Evolutionary conservation across 2,888 invertebrate species (phyloP).

Genomic region (Balanococcus diminutus): DNA sequence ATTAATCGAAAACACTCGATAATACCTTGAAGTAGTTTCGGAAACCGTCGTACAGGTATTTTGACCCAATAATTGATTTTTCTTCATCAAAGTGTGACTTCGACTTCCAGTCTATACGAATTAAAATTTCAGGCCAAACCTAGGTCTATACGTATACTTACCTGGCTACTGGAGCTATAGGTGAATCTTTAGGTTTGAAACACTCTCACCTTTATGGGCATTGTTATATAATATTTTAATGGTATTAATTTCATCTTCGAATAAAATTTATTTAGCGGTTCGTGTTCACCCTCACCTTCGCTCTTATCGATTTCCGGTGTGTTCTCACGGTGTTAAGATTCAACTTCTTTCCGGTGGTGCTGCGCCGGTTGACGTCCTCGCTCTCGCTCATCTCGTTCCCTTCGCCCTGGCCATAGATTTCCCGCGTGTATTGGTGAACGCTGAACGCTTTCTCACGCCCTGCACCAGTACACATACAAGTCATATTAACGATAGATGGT

Average conservation of each 20-base stretch:
- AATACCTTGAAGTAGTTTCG: background rate
- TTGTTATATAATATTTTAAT: constrained; percentile 38
- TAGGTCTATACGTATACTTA: background rate
- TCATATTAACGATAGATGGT: constrained; percentile 45
- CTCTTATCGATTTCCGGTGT: constrained; percentile 47
- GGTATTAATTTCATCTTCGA: constrained; percentile 52
- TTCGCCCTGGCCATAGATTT: constrained; percentile 24
- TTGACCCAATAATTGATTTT: background rate
- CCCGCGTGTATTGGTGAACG: constrained; percentile 16
- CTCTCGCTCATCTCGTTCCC: constrained; percentile 14
- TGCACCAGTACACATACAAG: constrained; percentile 51
- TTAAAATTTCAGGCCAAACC: background rate
- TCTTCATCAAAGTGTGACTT: background rate
- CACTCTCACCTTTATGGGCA: background rate
- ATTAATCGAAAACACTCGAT: background rate
- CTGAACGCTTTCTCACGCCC: constrained; percentile 51
- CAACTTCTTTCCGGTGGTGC: constrained; percentile 52
- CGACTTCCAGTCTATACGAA: background rate
- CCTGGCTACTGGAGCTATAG: background rate
- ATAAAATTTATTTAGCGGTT: constrained; percentile 53
- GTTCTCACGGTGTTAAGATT: constrained; percentile 55
- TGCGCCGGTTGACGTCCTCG: constrained; percentile 17
- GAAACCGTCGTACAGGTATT: background rate
- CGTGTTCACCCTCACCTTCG: constrained; percentile 51
- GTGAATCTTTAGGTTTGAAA: background rate